These are phyloP conservation scores for Aphelenchoides bicaudatus DNA, from an alignment of 2,888 invertebrate species.

Conservation along the genomic window DNA sequence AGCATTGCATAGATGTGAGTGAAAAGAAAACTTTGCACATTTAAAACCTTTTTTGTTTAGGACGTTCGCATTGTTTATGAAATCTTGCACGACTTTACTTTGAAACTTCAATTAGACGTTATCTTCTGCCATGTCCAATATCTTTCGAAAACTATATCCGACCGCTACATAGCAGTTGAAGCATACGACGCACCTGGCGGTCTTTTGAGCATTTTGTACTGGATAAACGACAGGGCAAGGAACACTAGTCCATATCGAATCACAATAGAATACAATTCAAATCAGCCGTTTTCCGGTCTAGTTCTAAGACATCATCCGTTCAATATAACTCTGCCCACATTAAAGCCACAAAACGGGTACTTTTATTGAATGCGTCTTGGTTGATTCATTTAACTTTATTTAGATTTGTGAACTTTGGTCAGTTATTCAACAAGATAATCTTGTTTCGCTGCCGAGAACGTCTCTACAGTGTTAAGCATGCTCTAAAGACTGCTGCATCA, in stretches of 20 bases:
- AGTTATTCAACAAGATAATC: conserved; percentile 45
- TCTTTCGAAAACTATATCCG: conserved; percentile 79
- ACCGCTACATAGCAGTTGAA: conserved; percentile 63
- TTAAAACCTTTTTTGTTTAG: conserved; percentile 27
- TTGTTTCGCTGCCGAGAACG: conserved; percentile 45
- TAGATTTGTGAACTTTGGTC: conserved; percentile 31
- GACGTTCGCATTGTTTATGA: conserved; percentile 52
- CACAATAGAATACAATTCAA: neutral
- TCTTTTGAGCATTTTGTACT: neutral
- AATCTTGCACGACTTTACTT: conserved; percentile 72
- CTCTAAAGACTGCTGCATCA: neutral
- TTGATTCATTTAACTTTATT: neutral
- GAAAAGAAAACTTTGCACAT: neutral
- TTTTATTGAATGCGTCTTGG: too few species aligned
- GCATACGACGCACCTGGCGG: conserved; percentile 47
- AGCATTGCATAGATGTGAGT: conserved; percentile 18
- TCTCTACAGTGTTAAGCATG: conserved; percentile 41
- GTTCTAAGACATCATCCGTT: conserved; percentile 1
- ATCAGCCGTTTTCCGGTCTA: neutral
- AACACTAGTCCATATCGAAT: neutral
- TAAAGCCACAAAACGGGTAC: neutral
- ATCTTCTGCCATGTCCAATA: conserved; percentile 66
- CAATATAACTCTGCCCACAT: neutral
- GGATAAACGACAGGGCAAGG: neutral
- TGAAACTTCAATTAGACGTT: conserved; percentile 85